phyloP scores from a whole-genome alignment of 2,797 vertebrate genomes.

The Molossus molossus region DNA sequence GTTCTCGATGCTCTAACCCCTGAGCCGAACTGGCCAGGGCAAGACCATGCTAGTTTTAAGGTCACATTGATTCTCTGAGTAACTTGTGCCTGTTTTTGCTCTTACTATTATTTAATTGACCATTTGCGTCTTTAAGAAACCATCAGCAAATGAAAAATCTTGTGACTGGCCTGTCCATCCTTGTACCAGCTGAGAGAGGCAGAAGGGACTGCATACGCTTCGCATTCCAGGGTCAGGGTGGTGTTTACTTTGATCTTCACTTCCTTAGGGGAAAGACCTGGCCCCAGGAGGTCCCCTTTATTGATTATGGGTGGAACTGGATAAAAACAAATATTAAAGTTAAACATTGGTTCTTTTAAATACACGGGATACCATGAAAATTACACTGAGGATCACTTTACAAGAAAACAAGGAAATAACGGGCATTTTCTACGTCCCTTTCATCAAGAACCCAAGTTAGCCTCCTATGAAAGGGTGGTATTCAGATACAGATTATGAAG shows the following conservation, averaged over 20 bases:
- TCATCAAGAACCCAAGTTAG: background rate
- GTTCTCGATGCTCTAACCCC: too few species aligned
- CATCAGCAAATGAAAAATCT: constrained; percentile 54
- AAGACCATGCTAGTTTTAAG: constrained; percentile 20
- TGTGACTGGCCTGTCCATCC: constrained; percentile 95
- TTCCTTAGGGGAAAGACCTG: constrained; percentile 94
- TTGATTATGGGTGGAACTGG: constrained; percentile 97
- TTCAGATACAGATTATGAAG: background rate
- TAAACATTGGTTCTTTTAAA: background rate
- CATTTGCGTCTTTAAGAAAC: constrained; percentile 35
- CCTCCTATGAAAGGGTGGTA: background rate
- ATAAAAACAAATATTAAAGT: constrained; percentile 74
- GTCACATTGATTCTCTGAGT: background rate
- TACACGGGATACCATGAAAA: background rate
- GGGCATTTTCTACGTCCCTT: background rate
- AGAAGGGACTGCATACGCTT: constrained; percentile 94
- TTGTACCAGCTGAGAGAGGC: constrained; percentile 97
- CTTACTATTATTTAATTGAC: background rate
- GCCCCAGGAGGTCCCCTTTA: constrained; percentile 93
- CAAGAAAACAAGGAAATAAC: background rate
- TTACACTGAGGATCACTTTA: background rate
- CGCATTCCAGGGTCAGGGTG: constrained; percentile 95
- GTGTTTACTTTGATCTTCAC: constrained; percentile 97
- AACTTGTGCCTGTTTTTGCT: background rate
- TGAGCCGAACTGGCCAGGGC: background rate